Percentiles rank a stretch among this genome's conserved stretches.
Evolutionary conservation across 2,888 invertebrate genomes (phyloP).

Genomic region (Chymomyza fuscimana): DNA sequence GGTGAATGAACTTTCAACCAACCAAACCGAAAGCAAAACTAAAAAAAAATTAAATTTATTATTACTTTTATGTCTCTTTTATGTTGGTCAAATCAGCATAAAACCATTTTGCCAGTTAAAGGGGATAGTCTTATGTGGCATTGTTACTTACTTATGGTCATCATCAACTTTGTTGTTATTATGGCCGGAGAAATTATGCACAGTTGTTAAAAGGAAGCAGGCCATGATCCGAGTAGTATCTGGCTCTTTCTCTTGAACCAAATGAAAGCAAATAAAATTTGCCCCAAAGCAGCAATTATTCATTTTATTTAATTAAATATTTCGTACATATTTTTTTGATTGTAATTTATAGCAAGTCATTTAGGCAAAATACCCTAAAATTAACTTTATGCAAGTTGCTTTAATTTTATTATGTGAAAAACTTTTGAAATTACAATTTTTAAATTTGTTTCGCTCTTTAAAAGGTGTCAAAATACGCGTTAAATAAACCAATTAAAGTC

Average conservation of each 20-base stretch:
- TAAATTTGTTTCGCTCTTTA: background rate
- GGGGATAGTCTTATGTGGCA: background rate
- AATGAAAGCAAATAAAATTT: constrained; percentile 31
- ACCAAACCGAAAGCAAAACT: background rate
- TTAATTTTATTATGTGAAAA: constrained; percentile 4
- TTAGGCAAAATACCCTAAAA: constrained; percentile 26
- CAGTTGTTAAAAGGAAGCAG: background rate
- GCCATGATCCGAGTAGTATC: background rate
- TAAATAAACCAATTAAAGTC: constrained; percentile 65
- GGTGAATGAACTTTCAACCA: background rate
- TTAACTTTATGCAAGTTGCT: constrained; percentile 14
- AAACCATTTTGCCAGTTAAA: background rate
- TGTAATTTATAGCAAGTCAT: constrained; percentile 50
- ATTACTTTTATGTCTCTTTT: background rate
- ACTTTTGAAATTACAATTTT: background rate
- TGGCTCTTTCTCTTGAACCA: constrained; percentile 52
- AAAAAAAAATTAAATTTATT: background rate
- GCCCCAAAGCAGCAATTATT: constrained; percentile 42
- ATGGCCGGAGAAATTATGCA: background rate
- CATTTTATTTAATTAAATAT: constrained; percentile 40
- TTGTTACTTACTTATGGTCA: background rate
- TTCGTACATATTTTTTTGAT: constrained; percentile 31
- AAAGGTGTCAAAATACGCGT: constrained; percentile 38
- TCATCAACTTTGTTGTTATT: background rate
- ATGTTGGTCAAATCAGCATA: background rate